Evolutionary conservation across 2,113 vertebrate species (phyloP).

Genomic region (Ahaetulla prasina): DNA sequence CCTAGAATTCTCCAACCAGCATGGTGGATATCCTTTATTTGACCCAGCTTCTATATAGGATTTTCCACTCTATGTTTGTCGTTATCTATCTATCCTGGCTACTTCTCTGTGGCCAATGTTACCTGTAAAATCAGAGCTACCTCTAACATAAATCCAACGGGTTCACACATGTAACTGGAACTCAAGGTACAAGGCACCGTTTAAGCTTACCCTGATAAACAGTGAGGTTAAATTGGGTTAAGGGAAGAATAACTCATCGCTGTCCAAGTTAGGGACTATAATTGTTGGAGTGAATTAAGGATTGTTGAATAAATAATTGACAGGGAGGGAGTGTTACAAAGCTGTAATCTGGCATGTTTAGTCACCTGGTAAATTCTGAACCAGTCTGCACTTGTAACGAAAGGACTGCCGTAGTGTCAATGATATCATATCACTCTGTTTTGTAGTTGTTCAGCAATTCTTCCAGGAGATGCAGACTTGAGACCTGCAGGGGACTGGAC

Average conservation of each 20-base stretch:
- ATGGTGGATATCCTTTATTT: not conserved
- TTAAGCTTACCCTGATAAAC: not conserved
- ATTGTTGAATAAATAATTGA: not conserved
- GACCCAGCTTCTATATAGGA: not conserved
- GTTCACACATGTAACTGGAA: not conserved
- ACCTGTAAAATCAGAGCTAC: not conserved
- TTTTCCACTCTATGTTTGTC: not conserved
- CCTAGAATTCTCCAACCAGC: not conserved
- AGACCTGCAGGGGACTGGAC: too few relatives aligned
- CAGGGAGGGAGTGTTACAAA: not conserved
- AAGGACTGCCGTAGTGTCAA: not conserved
- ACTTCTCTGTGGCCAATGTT: not conserved
- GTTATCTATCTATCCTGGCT: not conserved
- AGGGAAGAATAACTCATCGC: not conserved
- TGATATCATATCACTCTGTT: not conserved
- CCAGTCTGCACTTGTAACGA: not conserved
- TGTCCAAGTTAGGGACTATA: not conserved
- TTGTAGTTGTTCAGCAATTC: too few relatives aligned
- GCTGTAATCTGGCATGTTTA: not conserved
- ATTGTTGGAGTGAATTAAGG: not conserved
- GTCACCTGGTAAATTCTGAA: not conserved
- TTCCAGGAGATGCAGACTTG: not conserved
- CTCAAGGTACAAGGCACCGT: not conserved
- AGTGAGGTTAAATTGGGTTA: not conserved
- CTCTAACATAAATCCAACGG: not conserved